Evolutionary conservation across 2,797 vertebrate genomes (phyloP).

Genomic region (Alauda arvensis): DNA sequence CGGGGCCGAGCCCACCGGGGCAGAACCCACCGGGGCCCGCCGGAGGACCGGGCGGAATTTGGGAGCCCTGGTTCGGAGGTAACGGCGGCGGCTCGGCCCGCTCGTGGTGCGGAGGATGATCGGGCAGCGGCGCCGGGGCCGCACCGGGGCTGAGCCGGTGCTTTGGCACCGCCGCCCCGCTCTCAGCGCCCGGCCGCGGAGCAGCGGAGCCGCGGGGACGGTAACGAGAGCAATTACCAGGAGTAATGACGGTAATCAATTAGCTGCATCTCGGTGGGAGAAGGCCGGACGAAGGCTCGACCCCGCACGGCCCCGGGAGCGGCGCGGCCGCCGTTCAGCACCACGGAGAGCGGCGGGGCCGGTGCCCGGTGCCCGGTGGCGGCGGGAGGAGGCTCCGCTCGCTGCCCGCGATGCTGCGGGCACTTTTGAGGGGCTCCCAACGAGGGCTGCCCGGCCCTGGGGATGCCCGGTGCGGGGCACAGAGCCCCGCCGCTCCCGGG

Average conservation of each 20-base stretch:
- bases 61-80: not conserved
- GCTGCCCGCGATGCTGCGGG: not conserved
- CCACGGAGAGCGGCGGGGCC: constrained; percentile 48
- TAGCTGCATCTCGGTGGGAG: not conserved
- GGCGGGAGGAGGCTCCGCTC: not conserved
- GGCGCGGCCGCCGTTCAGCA: constrained; percentile 12
- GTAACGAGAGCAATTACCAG: not conserved
- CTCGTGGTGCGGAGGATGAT: not conserved
- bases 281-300: not conserved
- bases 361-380: not conserved
- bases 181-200: not conserved
- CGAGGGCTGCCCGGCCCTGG: not conserved
- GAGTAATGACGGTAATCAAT: not conserved
- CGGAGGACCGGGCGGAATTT: not conserved
- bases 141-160: not conserved
- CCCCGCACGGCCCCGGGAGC: not conserved
- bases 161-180: not conserved
- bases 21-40: no score
- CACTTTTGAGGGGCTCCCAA: not conserved
- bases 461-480: not conserved
- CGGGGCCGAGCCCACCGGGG: no score
- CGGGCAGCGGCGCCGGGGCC: not conserved
- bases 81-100: not conserved
- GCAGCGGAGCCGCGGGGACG: not conserved
- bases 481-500: not conserved